These are phyloP conservation scores for Natrix natrix DNA, from an alignment of 2,797 vertebrate genomes.

Conservation along the genomic window DNA sequence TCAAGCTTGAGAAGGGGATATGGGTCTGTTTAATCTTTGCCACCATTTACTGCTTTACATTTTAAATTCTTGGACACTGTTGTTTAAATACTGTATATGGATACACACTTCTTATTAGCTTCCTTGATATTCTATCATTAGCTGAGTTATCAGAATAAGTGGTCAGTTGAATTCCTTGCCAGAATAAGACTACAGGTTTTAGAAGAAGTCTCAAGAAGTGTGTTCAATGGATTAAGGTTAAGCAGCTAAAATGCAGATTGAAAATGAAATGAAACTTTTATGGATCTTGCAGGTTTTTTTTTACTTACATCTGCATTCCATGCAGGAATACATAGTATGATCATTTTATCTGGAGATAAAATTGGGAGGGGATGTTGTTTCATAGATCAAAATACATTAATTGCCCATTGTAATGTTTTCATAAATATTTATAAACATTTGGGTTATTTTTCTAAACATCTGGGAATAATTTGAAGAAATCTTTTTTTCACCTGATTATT, in stretches of 20 bases:
- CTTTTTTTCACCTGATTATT: not conserved
- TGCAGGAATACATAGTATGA: not conserved
- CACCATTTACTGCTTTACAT: not conserved
- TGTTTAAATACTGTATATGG: not conserved
- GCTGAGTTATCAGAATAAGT: not conserved
- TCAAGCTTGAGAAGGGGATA: not conserved
- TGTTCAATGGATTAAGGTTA: not conserved
- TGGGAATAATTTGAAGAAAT: not conserved
- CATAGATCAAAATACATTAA: not conserved
- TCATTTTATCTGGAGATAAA: not conserved
- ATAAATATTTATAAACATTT: not conserved
- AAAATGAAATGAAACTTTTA: not conserved
- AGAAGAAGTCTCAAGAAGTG: not conserved
- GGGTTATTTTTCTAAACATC: not conserved
- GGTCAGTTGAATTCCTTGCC: not conserved
- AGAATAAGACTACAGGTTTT: not conserved
- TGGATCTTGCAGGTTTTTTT: not conserved
- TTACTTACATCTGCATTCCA: not conserved
- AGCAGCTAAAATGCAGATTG: not conserved
- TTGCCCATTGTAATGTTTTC: not conserved
- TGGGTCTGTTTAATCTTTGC: not conserved
- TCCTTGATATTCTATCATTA: not conserved
- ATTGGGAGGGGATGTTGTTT: not conserved
- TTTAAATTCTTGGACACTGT: not conserved
- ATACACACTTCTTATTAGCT: not conserved